Percentiles rank a stretch among this genome's conserved stretches.
phyloP scores from a whole-genome alignment of 2,888 invertebrate species.

The Drosophila cognata region DNA sequence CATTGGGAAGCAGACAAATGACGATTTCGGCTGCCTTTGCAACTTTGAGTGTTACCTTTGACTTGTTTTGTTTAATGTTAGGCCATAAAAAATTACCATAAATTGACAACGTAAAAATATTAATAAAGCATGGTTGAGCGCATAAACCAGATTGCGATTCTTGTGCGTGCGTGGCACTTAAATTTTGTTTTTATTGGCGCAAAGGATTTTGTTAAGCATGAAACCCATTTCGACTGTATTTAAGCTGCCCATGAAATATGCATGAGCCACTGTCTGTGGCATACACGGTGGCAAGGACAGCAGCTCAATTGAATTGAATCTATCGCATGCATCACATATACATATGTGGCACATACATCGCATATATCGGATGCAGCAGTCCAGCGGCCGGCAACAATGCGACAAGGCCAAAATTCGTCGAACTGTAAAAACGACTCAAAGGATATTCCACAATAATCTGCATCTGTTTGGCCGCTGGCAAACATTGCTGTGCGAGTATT shows the following conservation, averaged over 20 bases:
- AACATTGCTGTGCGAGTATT: conserved; percentile 33
- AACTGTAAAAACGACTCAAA: conserved; percentile 73
- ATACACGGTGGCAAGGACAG: conserved; percentile 46
- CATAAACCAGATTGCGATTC: conserved; percentile 69
- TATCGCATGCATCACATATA: conserved; percentile 49
- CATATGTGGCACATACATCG: conserved; percentile 7
- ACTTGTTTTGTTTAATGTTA: conserved; percentile 55
- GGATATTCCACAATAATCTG: conserved; percentile 46
- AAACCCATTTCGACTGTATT: conserved; percentile 49
- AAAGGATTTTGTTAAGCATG: conserved; percentile 64
- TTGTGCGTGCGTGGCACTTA: conserved; percentile 67
- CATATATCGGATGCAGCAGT: conserved; percentile 49
- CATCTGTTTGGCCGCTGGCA: conserved; percentile 57
- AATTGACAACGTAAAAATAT: conserved; percentile 73
- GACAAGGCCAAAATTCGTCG: conserved; percentile 70
- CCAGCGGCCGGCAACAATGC: conserved; percentile 24
- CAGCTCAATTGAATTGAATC: conserved; percentile 63
- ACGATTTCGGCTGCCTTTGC: conserved; percentile 32
- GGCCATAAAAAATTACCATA: conserved; percentile 69
- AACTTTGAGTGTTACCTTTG: conserved; percentile 5
- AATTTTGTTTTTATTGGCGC: conserved; percentile 53
- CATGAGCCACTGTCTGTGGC: conserved; percentile 68
- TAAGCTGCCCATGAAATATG: conserved; percentile 72
- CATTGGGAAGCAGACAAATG: conserved; percentile 28
- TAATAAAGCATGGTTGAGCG: conserved; percentile 60